Evolutionary conservation across 2,888 invertebrate species (phyloP).

Genomic region (Neoscelio sp.): DNA sequence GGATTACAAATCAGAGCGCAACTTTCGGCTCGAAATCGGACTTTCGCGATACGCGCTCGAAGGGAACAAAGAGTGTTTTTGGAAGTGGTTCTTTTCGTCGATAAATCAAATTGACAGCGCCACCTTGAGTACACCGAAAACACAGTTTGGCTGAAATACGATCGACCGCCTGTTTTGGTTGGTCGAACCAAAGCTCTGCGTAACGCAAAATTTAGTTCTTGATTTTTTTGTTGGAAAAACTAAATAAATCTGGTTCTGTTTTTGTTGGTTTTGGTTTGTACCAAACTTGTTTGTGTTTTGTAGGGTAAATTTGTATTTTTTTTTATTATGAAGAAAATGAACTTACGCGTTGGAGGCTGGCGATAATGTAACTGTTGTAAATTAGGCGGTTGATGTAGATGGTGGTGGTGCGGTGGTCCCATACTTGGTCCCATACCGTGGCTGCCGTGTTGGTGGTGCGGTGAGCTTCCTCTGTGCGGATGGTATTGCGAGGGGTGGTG

Average conservation of each 20-base stretch:
- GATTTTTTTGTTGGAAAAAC: no score
- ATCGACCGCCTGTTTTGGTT: no score
- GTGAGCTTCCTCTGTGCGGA: slow-evolving; percentile 80
- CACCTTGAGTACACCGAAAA: slow-evolving; percentile 31
- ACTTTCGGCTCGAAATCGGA: slow-evolving; percentile 37
- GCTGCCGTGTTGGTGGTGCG: slow-evolving; percentile 78
- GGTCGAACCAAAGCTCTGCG: no score
- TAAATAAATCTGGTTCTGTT: no score
- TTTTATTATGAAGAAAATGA: not conserved
- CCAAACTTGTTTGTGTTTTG: no score
- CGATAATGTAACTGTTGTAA: slow-evolving; percentile 81
- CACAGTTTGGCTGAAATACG: no score
- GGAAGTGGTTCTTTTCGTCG: not conserved
- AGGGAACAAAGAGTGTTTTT: slow-evolving; percentile 31
- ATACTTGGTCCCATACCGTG: slow-evolving; percentile 80
- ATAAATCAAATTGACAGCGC: slow-evolving; percentile 18
- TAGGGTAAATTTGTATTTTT: not conserved
- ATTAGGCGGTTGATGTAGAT: slow-evolving; percentile 80
- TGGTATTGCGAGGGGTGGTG: slow-evolving; percentile 81
- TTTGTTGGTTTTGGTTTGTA: no score
- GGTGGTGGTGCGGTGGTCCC: slow-evolving; percentile 81
- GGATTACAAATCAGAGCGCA: slow-evolving; percentile 43
- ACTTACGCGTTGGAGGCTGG: slow-evolving; percentile 81
- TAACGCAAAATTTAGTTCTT: no score
- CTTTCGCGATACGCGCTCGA: slow-evolving; percentile 43